These are phyloP conservation scores for Idaea dimidiata DNA, from an alignment of 2,888 invertebrate species.

Conservation along the genomic window DNA sequence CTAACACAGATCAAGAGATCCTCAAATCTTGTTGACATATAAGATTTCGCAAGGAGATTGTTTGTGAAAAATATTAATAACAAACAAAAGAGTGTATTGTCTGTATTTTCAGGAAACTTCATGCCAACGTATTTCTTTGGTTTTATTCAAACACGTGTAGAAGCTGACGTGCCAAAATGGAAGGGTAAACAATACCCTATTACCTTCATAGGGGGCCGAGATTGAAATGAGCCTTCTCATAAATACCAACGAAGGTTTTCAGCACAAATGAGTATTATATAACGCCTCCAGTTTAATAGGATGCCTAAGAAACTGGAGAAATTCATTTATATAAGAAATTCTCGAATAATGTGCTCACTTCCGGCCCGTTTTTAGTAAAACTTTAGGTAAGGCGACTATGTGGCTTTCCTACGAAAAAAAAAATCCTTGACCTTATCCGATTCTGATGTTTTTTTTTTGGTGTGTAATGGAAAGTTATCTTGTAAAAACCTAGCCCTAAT, in stretches of 20 bases:
- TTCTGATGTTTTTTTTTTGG: too few relatives aligned
- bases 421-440: too few relatives aligned
- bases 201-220: constrained; percentile 45
- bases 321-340: constrained; percentile 2
- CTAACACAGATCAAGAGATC: neutral
- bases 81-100: constrained; percentile 7
- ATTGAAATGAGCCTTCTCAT: constrained; percentile 52
- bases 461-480: too few relatives aligned
- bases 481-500: too few relatives aligned
- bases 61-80: neutral
- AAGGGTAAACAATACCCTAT: constrained; percentile 51
- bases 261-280: constrained; percentile 29
- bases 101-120: constrained; percentile 15
- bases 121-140: constrained; percentile 38
- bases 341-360: neutral
- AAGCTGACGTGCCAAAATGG: constrained; percentile 48
- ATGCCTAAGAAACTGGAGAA: constrained; percentile 10
- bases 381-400: neutral
- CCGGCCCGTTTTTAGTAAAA: neutral
- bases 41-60: neutral
- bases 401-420: too few relatives aligned
- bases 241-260: constrained; percentile 39
- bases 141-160: constrained; percentile 49
- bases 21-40: neutral
- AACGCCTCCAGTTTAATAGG: constrained; percentile 18